Percentiles rank a stretch among this genome's conserved stretches.
Conservation (phyloP, 2,888 invertebrate genomes). For the Tupiocoris notatus region DNA sequence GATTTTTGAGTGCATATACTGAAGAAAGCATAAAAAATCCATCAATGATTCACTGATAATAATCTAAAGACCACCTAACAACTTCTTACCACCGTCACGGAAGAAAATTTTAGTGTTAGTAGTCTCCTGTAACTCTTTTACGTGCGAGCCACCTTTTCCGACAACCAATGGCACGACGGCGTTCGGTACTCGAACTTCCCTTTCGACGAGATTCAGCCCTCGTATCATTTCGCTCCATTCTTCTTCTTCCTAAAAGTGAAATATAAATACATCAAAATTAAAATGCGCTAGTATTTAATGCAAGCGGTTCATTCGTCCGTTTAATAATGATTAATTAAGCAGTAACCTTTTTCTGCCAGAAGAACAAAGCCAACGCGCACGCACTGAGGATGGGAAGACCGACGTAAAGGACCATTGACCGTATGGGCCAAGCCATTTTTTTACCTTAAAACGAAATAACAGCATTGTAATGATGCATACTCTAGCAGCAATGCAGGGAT, state of each 20-base stretch:
- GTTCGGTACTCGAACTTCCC: conserved; percentile 53
- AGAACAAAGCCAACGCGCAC: conserved; percentile 47
- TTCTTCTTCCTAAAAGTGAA: conserved; percentile 48
- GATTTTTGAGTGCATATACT: too few relatives aligned
- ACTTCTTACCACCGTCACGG: conserved; percentile 53
- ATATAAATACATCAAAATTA: background rate
- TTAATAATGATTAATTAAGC: background rate
- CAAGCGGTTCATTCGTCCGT: background rate
- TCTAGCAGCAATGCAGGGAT: too few relatives aligned
- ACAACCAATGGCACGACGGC: conserved; percentile 55
- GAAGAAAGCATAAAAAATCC: too few relatives aligned
- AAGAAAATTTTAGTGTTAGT: conserved; percentile 65
- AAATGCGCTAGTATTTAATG: too few relatives aligned
- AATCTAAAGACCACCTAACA: too few relatives aligned
- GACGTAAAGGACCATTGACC: conserved; percentile 32
- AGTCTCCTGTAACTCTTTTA: conserved; percentile 71
- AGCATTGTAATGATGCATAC: too few relatives aligned
- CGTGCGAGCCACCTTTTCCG: conserved; percentile 71
- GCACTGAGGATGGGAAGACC: conserved; percentile 46
- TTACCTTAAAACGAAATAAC: too few relatives aligned
- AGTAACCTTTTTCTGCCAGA: conserved; percentile 47
- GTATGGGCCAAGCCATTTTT: conserved; percentile 31
- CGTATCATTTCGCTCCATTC: conserved; percentile 41
- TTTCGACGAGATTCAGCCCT: conserved; percentile 44
- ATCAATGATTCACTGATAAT: too few relatives aligned